These are phyloP conservation scores for Eulemur albifrons DNA, from an alignment of 2,797 vertebrate species.

Conservation along the genomic window DNA sequence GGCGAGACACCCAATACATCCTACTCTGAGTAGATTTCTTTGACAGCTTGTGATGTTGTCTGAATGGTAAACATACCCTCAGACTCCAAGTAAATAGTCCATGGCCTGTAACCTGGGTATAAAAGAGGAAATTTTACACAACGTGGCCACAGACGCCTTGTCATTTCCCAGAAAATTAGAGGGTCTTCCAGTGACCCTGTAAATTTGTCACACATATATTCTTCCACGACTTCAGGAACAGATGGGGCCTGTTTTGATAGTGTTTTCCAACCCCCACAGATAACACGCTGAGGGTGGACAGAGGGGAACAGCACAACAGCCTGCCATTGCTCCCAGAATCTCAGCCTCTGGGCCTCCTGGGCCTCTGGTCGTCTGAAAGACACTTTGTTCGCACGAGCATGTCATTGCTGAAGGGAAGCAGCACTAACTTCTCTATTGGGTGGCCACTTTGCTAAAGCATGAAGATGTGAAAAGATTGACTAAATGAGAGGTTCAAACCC, in stretches of 20 bases:
- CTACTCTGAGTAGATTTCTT: conserved; percentile 76
- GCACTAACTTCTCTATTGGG: background rate
- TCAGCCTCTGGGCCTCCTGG: background rate
- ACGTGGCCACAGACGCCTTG: conserved; percentile 79
- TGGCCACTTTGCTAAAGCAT: background rate
- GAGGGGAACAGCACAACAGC: fast-evolving
- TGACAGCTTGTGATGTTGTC: conserved; percentile 74
- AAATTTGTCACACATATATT: conserved; percentile 72
- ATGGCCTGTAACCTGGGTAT: conserved; percentile 70
- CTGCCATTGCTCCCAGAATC: background rate
- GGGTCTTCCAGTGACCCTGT: conserved; percentile 76
- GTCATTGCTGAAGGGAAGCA: background rate
- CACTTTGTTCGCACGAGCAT: background rate
- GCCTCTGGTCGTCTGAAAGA: conserved; percentile 10
- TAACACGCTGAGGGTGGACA: background rate
- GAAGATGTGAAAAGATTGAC: background rate
- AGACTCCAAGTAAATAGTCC: conserved; percentile 80
- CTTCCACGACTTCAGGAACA: conserved; percentile 73
- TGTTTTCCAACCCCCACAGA: conserved; percentile 53
- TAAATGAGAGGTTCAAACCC: background rate
- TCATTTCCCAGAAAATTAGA: conserved; percentile 83
- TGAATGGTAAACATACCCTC: conserved; percentile 74
- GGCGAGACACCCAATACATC: conserved; percentile 74
- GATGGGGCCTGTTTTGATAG: conserved; percentile 62
- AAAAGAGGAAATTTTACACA: conserved; percentile 80